Evolutionary conservation across 2,797 vertebrate species (phyloP).

Genomic region (Myotis pilosus): DNA sequence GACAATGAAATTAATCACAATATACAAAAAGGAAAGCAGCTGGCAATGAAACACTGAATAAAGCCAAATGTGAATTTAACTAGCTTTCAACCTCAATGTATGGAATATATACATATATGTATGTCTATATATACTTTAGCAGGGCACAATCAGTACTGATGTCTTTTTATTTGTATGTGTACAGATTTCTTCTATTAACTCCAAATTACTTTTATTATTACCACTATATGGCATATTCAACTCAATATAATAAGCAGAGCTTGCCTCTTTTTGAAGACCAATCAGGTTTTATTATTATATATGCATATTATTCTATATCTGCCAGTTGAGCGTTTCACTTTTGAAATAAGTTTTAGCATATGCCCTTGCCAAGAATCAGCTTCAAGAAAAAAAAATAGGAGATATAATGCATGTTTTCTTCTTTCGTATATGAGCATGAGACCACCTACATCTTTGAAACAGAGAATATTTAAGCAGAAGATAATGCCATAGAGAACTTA

Average conservation of each 20-base stretch:
- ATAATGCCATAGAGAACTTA: background rate
- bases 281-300: background rate
- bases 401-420: background rate
- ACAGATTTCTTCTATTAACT: constrained; percentile 62
- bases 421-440: background rate
- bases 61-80: constrained; percentile 82
- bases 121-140: constrained; percentile 58
- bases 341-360: background rate
- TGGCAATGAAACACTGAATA: constrained; percentile 80
- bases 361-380: background rate
- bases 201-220: constrained; percentile 76
- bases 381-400: background rate
- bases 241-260: background rate
- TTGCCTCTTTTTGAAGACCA: background rate
- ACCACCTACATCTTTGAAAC: background rate
- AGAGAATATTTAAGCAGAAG: background rate
- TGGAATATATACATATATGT: constrained; percentile 61
- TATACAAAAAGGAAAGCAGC: constrained; percentile 83
- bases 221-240: constrained; percentile 35
- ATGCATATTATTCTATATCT: background rate
- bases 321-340: background rate
- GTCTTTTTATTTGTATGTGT: constrained; percentile 78
- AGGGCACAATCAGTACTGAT: constrained; percentile 73
- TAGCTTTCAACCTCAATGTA: constrained; percentile 76
- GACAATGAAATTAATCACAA: constrained; percentile 85